Evolutionary conservation across 2,113 vertebrate genomes (phyloP).

Genomic region (Edolisoma coerulescens): DNA sequence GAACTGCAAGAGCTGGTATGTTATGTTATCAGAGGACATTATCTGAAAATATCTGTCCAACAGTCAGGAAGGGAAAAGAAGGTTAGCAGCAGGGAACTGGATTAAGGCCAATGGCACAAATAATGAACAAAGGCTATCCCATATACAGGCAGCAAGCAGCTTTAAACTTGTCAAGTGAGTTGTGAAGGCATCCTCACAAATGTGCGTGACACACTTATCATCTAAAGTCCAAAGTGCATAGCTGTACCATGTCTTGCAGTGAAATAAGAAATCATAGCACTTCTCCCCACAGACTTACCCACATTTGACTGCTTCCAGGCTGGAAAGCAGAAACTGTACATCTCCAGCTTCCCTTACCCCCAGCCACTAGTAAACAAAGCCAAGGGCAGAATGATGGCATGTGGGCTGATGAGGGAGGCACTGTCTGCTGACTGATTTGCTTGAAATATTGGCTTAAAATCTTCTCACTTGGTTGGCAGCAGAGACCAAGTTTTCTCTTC

Average conservation of each 20-base stretch:
- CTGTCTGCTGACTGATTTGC: neutral
- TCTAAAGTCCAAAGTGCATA: neutral
- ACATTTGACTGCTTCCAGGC: neutral
- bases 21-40: neutral
- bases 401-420: neutral
- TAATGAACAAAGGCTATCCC: neutral
- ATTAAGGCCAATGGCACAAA: neutral
- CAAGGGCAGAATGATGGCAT: neutral
- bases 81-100: neutral
- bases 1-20: neutral
- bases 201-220: neutral
- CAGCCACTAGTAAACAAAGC: neutral
- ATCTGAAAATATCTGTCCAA: conserved; percentile 17
- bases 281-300: neutral
- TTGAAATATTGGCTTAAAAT: neutral
- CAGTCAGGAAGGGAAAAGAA: conserved; percentile 5
- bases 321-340: neutral
- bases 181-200: neutral
- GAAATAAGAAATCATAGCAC: neutral
- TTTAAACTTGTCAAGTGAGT: neutral
- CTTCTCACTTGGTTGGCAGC: neutral
- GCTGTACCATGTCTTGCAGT: neutral
- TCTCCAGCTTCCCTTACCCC: neutral
- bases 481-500: neutral
- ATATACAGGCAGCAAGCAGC: neutral